phyloP scores from a whole-genome alignment of 2,797 vertebrate genomes.

The Hirundo rustica region DNA sequence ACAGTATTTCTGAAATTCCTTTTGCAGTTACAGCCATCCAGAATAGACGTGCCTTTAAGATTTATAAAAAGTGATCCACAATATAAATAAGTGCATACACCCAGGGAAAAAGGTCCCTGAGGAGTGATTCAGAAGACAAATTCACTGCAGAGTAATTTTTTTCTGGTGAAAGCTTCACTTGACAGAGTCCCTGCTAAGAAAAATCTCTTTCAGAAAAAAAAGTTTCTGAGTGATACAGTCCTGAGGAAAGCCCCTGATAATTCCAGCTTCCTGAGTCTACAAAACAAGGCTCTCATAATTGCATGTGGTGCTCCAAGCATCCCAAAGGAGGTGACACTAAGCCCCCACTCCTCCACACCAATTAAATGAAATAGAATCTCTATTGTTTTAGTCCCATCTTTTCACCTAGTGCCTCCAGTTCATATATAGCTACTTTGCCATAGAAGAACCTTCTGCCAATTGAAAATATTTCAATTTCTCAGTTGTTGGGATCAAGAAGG shows the following conservation, averaged over 20 bases:
- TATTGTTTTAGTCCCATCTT: background rate
- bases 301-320: background rate
- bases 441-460: background rate
- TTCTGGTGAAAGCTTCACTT: background rate
- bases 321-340: constrained; percentile 38
- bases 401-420: background rate
- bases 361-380: constrained; percentile 16
- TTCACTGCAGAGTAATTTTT: background rate
- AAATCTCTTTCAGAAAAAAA: constrained; percentile 1
- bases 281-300: background rate
- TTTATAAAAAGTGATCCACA: background rate
- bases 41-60: background rate
- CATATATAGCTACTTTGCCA: background rate
- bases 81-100: background rate
- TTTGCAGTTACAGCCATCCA: background rate
- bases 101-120: background rate
- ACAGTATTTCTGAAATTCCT: background rate
- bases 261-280: constrained; percentile 2
- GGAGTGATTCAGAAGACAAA: background rate
- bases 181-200: background rate
- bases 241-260: constrained; percentile 5
- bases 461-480: background rate
- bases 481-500: background rate
- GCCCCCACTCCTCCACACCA: background rate
- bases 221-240: background rate